A percentile compares a stretch with the other conserved stretches of the same genome.
Evolutionary conservation across 2,888 invertebrate genomes (phyloP).

Genomic region (Dione juno): DNA sequence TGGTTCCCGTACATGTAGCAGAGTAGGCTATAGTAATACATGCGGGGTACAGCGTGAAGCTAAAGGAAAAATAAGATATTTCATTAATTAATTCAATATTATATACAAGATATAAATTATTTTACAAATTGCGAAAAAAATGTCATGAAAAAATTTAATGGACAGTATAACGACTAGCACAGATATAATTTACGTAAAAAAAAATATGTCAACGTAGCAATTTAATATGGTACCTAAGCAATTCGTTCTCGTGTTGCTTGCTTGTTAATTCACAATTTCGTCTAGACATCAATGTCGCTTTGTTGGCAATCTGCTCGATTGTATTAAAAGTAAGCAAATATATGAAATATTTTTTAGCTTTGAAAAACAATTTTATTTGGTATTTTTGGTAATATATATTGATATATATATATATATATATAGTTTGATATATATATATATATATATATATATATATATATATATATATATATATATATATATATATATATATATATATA

Average conservation of each 20-base stretch:
- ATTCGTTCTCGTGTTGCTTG: background rate
- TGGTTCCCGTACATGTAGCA: no score
- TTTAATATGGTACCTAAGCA: background rate
- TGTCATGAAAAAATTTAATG: no score
- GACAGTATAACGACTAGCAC: background rate
- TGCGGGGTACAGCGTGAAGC: background rate
- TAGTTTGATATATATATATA: no score
- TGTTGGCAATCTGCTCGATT: background rate
- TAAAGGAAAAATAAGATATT: background rate
- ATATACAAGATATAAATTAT: background rate
- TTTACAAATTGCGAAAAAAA: background rate
- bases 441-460: no score
- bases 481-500: no score
- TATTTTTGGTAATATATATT: background rate
- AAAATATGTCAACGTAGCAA: background rate
- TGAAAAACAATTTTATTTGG: no score
- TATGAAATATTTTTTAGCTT: constrained; percentile 1
- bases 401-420: no score
- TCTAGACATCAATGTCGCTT: background rate
- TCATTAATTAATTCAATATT: no score
- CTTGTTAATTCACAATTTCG: constrained; percentile 3
- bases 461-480: no score
- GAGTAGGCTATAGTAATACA: background rate
- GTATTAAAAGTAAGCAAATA: background rate
- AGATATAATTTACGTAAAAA: background rate